Evolutionary conservation across 1,140 invertebrate species (phyloP), one percentile per base, ranked within the genome.

Genomic region (Drosophila setifemur): DNA sequence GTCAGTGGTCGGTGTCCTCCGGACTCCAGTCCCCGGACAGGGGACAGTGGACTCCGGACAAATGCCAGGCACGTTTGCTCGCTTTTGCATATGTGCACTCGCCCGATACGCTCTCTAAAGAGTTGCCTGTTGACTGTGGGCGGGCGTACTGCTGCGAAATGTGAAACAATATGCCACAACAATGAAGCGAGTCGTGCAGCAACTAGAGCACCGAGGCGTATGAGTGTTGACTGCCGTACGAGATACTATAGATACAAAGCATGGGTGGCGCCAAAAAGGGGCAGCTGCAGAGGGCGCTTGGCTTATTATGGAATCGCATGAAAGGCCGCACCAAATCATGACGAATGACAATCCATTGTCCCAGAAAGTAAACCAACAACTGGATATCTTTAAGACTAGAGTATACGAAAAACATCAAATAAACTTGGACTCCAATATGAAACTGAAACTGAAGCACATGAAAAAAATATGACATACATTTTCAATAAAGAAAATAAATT

Each of bases 81-180:
- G 54, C 29, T 49, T 72, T 60, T 69, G 42, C 49, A 72, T 72
- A 54, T 72, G 25, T 64, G 31, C 19, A 25, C 23, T 64, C 40
- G 19, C 40, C 19, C 31, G 55, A 48, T 63, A 19, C 19, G 19
- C 42, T 14, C 26, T 29, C 26, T 49, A 31, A 26, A 39, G 14
- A 2, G 35, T 8, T 35, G 42, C 43, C 37, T 72, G 77, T 60
- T 63, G 55, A 23, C 55, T 64, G 55, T 39, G 45, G 43, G 33
- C 14, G 33, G 42, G 37, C 40, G 57, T 57, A 23, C 54, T 57
- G n/a, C n/a, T n/a, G n/a, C 43, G 68, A 49, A 64, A 86, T 86
- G 64, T 68, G 79, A 78, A 79, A 86, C 79, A 85, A 79, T 75
- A 78, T 85, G 79, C 54, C 79, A 78, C 73, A 83, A 79, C 79